Evolutionary conservation across 2,797 vertebrate genomes (phyloP), one percentile per base, ranked within the genome.

Genomic region (Myotis daubentonii): DNA sequence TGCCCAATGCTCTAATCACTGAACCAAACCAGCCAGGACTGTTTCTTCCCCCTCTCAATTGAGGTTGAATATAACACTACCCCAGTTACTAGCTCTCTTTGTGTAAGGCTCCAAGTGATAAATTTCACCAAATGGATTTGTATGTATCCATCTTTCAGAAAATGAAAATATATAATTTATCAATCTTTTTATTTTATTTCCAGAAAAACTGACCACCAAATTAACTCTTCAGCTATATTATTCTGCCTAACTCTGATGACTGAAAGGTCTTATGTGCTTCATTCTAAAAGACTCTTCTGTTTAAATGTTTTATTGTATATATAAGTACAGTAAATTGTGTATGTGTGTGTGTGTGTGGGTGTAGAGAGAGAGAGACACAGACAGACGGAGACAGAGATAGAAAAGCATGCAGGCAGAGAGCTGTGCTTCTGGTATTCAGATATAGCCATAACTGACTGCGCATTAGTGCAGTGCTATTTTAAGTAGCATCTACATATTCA

Each of bases 61-160:
- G 44, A 90, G 8, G n/a, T 70, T 88, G 33, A 92, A n/a, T 62
- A 76, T 94, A 91, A 55, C 82, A 22, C 86, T 86, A 88, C 49
- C 30, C 8, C 38, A 71, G 15, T 89, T 15, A 74, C 28, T 68
- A 44, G 6, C 19, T 81, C 5, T 87, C 70, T 93, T 89, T 92
- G 13, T 91, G 36, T 66, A 76, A 91, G n/a, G 0, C 75, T 81
- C 22, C 62, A 87, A 60, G 30, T 93, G 62, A 82, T 82, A 68
- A 62, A 81, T 93, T 96, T 93, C 38, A 95, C 19, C 44, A 78
- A 75, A 75, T 30, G 25, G 82, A 87, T 90, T 87, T 87, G 0
- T 88, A 71, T 79, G 11, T 16, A 87, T 92, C 49, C 19, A 33
- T 75, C 74, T 96, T 13, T 93, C 75, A 92, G 47, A 91, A 91